phyloP scores from a whole-genome alignment of 2,888 invertebrate species.

The Alsophila aescularia region DNA sequence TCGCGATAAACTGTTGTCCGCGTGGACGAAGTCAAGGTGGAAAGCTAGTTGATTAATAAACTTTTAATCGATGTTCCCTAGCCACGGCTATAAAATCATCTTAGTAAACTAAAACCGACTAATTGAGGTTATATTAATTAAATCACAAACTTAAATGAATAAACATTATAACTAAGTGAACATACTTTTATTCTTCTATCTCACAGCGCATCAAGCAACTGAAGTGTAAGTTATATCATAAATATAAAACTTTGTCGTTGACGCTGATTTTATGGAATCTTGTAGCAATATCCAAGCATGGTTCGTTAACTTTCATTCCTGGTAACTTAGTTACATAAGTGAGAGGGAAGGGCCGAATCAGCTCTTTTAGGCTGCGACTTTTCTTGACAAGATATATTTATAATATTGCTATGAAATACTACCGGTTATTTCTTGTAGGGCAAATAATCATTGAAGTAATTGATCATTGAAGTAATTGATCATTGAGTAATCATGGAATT shows the following conservation, averaged over 20 bases:
- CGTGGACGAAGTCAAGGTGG: no score
- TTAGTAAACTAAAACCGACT: no score
- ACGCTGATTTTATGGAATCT: conserved; percentile 63
- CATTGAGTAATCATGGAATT: no score
- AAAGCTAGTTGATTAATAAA: no score
- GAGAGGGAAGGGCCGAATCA: conserved; percentile 48
- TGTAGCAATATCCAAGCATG: conserved; percentile 55
- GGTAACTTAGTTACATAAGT: conserved; percentile 62
- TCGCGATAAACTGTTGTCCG: no score
- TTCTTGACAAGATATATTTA: conserved; percentile 26
- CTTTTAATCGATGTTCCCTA: no score
- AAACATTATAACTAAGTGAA: neutral
- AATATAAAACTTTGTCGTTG: conserved; percentile 58
- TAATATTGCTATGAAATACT: neutral
- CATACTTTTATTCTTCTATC: conserved; percentile 15
- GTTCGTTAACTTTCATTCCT: conserved; percentile 66
- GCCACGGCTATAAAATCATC: no score
- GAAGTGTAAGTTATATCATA: conserved; percentile 50
- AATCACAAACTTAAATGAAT: neutral
- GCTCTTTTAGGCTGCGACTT: conserved; percentile 42
- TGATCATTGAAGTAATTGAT: no score
- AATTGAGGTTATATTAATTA: neutral
- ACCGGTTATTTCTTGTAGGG: neutral
- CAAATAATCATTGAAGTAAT: no score
- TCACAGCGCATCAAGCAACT: conserved; percentile 23